These are phyloP conservation scores for Morinoia aosen DNA, from an alignment of 2,888 invertebrate species.

Conservation along the genomic window DNA sequence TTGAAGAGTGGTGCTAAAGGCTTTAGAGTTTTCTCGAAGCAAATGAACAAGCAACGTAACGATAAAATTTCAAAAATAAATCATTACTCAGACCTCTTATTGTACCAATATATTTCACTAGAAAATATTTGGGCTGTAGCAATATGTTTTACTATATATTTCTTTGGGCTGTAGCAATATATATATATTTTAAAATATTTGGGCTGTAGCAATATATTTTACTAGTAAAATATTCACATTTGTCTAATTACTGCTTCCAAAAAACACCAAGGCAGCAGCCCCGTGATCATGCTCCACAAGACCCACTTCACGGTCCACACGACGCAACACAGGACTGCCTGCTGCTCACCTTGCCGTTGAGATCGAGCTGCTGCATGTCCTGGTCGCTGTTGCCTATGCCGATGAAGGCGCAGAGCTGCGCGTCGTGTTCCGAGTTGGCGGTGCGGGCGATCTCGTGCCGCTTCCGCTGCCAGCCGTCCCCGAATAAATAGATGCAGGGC, in stretches of 20 bases:
- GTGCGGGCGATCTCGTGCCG: slow-evolving; percentile 93
- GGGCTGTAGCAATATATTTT: neutral
- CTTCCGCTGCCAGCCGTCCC: slow-evolving; percentile 97
- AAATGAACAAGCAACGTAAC: neutral
- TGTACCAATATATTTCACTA: neutral
- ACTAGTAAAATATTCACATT: no score
- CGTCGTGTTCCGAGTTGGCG: slow-evolving; percentile 89
- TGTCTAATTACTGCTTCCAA: no score
- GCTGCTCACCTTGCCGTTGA: slow-evolving; percentile 86
- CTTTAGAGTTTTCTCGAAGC: neutral
- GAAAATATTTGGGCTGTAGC: no score
- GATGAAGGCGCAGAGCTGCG: slow-evolving; percentile 98
- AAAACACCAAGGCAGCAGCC: neutral
- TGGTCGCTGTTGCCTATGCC: slow-evolving; percentile 98
- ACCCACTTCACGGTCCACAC: neutral
- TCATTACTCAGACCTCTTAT: neutral
- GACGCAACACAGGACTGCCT: neutral
- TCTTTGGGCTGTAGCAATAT: no score
- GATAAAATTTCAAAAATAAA: neutral
- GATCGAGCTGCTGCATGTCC: slow-evolving; percentile 98
- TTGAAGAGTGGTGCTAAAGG: neutral
- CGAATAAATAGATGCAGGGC: slow-evolving; percentile 97
- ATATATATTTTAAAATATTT: no score
- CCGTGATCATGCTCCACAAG: neutral
- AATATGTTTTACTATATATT: no score